These are phyloP conservation scores for Agriopis aurantiaria DNA, from an alignment of 2,888 invertebrate genomes.

Conservation along the genomic window DNA sequence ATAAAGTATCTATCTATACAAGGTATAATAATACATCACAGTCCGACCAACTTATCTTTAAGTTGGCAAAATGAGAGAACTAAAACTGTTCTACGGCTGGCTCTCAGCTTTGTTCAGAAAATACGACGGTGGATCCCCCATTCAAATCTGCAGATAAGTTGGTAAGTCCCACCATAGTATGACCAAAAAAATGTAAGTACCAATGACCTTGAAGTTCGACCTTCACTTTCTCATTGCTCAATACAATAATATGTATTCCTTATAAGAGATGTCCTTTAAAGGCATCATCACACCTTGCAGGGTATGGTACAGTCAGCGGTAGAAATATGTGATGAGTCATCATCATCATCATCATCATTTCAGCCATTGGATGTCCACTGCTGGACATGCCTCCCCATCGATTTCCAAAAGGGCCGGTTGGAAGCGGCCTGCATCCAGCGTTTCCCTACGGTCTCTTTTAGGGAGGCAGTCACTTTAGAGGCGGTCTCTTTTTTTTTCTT, in stretches of 20 bases:
- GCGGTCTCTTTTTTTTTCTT: too few species aligned
- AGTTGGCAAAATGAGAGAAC: background rate
- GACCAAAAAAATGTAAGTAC: conserved; percentile 10
- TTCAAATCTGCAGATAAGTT: background rate
- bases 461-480: too few species aligned
- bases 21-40: conserved; percentile 16
- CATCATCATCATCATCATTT: too few species aligned
- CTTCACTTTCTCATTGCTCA: conserved; percentile 38
- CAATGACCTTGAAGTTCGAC: conserved; percentile 34
- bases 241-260: conserved; percentile 28
- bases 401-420: too few species aligned
- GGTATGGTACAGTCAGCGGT: conserved; percentile 25
- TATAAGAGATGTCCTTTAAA: conserved; percentile 36
- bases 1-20: background rate
- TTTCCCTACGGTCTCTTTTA: too few species aligned
- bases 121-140: background rate
- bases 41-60: background rate
- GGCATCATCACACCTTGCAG: conserved; percentile 36
- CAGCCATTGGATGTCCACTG: too few species aligned
- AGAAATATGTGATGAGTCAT: background rate
- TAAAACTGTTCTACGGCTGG: background rate
- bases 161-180: background rate
- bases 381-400: too few species aligned
- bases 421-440: too few species aligned
- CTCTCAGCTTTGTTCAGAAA: background rate